A percentile compares a stretch with the other conserved stretches of the same genome.
Evolutionary conservation across 2,888 invertebrate genomes (phyloP).

Genomic region (Hemaris fuciformis): DNA sequence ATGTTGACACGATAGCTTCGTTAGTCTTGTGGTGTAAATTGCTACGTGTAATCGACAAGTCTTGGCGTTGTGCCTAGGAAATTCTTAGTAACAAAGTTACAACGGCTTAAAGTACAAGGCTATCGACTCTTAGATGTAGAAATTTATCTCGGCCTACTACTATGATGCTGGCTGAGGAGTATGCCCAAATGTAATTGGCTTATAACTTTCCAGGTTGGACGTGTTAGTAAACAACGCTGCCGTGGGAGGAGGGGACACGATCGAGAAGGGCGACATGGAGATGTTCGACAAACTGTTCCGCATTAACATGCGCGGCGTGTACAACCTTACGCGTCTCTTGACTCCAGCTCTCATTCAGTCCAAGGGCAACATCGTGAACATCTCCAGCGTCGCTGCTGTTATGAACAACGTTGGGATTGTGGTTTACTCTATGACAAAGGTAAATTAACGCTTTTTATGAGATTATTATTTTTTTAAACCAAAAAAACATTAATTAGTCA

Average conservation of each 20-base stretch:
- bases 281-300: conserved; percentile 75
- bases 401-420: conserved; percentile 90
- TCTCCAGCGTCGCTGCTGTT: conserved; percentile 84
- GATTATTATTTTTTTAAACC: not conserved
- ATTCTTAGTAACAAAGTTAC: no score
- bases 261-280: conserved; percentile 38
- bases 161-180: no score
- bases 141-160: no score
- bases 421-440: conserved; percentile 94
- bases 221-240: conserved; percentile 78
- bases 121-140: no score
- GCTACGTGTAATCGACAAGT: no score
- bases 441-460: not conserved
- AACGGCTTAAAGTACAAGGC: no score
- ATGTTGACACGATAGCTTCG: no score
- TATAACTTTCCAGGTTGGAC: conserved; percentile 22
- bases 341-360: conserved; percentile 83
- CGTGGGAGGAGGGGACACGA: conserved; percentile 60
- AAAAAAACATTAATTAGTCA: no score
- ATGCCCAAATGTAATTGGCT: not conserved
- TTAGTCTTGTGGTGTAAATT: no score
- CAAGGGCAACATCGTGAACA: conserved; percentile 86
- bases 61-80: no score
- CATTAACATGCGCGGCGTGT: conserved; percentile 83
- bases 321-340: conserved; percentile 84